Evolutionary conservation across 1,140 invertebrate genomes (phyloP).

Genomic region (Augochlora pura): DNA sequence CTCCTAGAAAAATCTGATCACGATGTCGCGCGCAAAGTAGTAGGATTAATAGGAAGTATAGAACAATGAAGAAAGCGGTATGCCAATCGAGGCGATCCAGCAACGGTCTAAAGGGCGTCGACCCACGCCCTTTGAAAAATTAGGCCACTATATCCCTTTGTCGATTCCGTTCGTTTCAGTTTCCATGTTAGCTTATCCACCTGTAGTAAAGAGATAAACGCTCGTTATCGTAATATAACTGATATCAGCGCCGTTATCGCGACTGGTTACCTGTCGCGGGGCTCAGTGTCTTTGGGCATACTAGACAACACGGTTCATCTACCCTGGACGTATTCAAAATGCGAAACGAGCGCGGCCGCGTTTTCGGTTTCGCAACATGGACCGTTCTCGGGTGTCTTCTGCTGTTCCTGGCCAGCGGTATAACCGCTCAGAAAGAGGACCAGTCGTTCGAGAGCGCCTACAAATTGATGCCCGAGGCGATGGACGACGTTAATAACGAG

Average conservation of each 20-base stretch:
- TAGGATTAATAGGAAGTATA: no score
- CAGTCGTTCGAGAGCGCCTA: conserved; percentile 63
- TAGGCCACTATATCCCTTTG: conserved; percentile 34
- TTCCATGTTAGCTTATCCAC: conserved; percentile 38
- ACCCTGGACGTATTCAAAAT: conserved; percentile 45
- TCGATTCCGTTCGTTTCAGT: conserved; percentile 22
- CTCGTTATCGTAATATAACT: conserved; percentile 60
- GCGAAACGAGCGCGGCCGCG: conserved; percentile 41
- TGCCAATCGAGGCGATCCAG: no score
- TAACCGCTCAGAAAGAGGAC: conserved; percentile 18
- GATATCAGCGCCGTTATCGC: conserved; percentile 67
- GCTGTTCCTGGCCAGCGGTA: not conserved
- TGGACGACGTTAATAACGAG: not conserved
- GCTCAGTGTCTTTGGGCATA: conserved; percentile 53
- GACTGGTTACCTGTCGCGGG: conserved; percentile 39
- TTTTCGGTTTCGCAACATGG: conserved; percentile 12
- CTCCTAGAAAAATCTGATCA: no score
- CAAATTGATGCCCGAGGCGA: conserved; percentile 29
- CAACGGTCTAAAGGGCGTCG: conserved; percentile 1
- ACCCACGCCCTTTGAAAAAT: conserved; percentile 35
- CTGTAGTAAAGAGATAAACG: conserved; percentile 64
- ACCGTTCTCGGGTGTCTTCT: conserved; percentile 12
- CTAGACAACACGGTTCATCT: conserved; percentile 51
- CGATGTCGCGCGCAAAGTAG: no score
- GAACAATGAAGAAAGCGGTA: no score